A percentile compares a stretch with the other conserved stretches of the same genome.
Evolutionary conservation across 1,140 invertebrate genomes (phyloP).

Genomic region (Probaryconus sp.): DNA sequence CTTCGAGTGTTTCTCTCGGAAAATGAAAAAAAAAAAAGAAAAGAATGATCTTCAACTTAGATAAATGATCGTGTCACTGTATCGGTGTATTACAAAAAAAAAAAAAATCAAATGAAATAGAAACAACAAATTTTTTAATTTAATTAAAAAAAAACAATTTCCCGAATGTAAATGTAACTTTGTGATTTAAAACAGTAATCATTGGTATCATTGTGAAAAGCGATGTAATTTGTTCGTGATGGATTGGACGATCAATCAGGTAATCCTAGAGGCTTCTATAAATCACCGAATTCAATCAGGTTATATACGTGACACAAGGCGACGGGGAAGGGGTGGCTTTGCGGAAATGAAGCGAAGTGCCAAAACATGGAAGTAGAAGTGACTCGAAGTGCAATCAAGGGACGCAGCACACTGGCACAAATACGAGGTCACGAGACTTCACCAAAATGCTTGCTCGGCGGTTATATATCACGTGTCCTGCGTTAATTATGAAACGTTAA

Average conservation of each 20-base stretch:
- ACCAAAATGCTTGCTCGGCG: conserved; percentile 30
- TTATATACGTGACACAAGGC: conserved; percentile 37
- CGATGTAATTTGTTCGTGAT: conserved; percentile 48
- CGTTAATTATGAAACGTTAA: conserved; percentile 52
- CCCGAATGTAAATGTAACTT: conserved; percentile 12
- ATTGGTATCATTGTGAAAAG: conserved; percentile 33
- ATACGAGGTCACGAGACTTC: conserved; percentile 43
- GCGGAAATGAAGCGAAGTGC: conserved; percentile 5
- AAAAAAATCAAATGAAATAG: background rate
- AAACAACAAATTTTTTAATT: too few species aligned
- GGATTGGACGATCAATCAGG: conserved; percentile 47
- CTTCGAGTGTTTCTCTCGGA: background rate
- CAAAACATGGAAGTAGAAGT: conserved; percentile 39
- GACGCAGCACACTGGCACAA: conserved; percentile 42
- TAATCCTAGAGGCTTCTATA: conserved; percentile 37
- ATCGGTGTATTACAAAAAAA: too few species aligned
- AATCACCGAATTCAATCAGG: conserved; percentile 58
- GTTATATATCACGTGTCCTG: conserved; percentile 43
- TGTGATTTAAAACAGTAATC: conserved; percentile 1
- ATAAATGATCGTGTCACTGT: too few species aligned
- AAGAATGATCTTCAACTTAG: background rate
- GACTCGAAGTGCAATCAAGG: conserved; percentile 49
- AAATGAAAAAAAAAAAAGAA: conserved; percentile 1
- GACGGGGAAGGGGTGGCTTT: conserved; percentile 11
- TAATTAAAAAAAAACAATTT: background rate